Evolutionary conservation across 2,888 invertebrate species (phyloP), one percentile per base, ranked within the genome.

Genomic region (Allacma fusca): DNA sequence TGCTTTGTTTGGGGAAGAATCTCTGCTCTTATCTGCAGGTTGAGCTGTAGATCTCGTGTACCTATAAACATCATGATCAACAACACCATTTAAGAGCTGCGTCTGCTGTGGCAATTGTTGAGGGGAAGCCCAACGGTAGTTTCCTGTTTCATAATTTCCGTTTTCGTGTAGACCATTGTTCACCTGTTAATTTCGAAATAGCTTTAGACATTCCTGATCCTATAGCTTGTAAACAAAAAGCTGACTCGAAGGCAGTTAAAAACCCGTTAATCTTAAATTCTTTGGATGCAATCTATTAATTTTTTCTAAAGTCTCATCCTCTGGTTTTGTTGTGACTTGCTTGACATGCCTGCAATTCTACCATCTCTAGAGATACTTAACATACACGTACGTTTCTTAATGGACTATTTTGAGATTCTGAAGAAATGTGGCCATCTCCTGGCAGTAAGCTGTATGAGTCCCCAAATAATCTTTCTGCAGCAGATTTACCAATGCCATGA

Each of bases 381-480:
- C 4, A 4, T 34, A 34, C 9, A 34, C 34, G 34, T 73, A 74
- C 77, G 65, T 77, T 73, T 74, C 77, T 73, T 81, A 81, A 57
- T 79, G 78, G 44, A 72, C 80, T 62, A 80, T 81, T 77, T 83
- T 84, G 24, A 84, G 78, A 23, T 81, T 80, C 76, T 83, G 78
- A 83, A 82, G 29, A 26, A 13, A 62, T 24, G 26, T 62, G 62
- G 24, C 62, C 71, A 82, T 77, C 62, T 7, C 89, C 89, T 75
- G 90, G 90, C 50, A 88, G 87, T 84, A 89, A 89, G 62, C 89
- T 88, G n/a, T 86, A 84, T 65, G 86, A 84, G 69, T 87, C 88
- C 62, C 91, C 93, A 86, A 93, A 93, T 2, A 93, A 87, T 72
- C 93, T 89, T 86, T 93, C 93, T 85, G 93, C 92, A 0, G 93